Percentiles rank a stretch among this genome's conserved stretches.
phyloP scores from a whole-genome alignment of 2,797 vertebrate genomes.

The Rhabdophis nuchalis region DNA sequence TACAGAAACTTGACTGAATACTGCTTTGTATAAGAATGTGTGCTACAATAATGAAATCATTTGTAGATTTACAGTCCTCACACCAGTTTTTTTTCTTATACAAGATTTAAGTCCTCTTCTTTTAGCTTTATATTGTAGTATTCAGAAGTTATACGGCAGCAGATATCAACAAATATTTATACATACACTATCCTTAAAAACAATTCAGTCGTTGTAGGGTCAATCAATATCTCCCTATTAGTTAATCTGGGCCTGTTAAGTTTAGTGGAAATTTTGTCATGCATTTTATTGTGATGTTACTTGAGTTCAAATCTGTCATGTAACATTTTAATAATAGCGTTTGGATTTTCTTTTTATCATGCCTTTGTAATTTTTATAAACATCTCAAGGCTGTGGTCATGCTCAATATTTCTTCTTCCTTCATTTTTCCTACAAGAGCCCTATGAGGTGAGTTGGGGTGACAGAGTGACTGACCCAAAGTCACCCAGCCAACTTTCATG shows the following conservation, averaged over 20 bases:
- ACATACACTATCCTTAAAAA: background rate
- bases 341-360: background rate
- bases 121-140: background rate
- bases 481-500: background rate
- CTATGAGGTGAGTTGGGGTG: background rate
- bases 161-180: background rate
- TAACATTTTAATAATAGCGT: slow-evolving; percentile 7
- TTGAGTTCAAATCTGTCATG: background rate
- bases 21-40: background rate
- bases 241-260: background rate
- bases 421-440: background rate
- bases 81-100: background rate
- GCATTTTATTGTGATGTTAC: background rate
- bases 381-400: background rate
- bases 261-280: background rate
- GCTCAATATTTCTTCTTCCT: background rate
- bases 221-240: background rate
- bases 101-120: background rate
- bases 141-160: background rate
- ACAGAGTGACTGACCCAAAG: background rate
- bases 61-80: background rate
- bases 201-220: background rate
- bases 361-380: background rate
- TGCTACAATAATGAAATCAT: background rate
- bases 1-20: background rate